phyloP scores from a whole-genome alignment of 2,888 invertebrate genomes.

The Zele albiditarsus region DNA sequence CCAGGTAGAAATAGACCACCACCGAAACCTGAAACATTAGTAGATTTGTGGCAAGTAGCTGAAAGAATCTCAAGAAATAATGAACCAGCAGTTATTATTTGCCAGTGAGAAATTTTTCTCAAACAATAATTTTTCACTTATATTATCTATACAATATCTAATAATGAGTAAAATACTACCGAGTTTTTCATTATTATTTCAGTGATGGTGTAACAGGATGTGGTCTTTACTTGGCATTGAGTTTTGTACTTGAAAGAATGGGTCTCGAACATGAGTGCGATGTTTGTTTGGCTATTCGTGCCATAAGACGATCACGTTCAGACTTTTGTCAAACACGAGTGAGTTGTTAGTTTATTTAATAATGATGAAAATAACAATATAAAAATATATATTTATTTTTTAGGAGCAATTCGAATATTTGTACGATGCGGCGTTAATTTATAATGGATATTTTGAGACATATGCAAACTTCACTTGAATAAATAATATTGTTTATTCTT shows the following conservation, averaged over 20 bases:
- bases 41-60: slow-evolving; percentile 67
- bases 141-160: neutral
- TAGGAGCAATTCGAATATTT: slow-evolving; percentile 70
- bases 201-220: slow-evolving; percentile 74
- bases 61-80: slow-evolving; percentile 64
- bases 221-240: slow-evolving; percentile 73
- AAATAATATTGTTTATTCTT: neutral
- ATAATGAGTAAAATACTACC: neutral
- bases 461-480: slow-evolving; percentile 66
- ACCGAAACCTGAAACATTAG: slow-evolving; percentile 60
- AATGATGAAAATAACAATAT: neutral
- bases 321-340: slow-evolving; percentile 70
- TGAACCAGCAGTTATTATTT: slow-evolving; percentile 67
- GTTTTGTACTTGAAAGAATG: slow-evolving; percentile 74
- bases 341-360: slow-evolving; percentile 38
- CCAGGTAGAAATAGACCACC: slow-evolving; percentile 56
- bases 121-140: neutral
- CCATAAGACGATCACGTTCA: slow-evolving; percentile 71
- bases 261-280: slow-evolving; percentile 74
- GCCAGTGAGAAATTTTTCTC: slow-evolving; percentile 70
- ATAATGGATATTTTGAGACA: slow-evolving; percentile 64
- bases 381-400: slow-evolving; percentile 45
- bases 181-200: slow-evolving; percentile 45
- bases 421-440: slow-evolving; percentile 68
- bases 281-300: slow-evolving; percentile 73